phyloP scores from a whole-genome alignment of 1,140 invertebrate genomes.

The Scaptomyza montana region DNA sequence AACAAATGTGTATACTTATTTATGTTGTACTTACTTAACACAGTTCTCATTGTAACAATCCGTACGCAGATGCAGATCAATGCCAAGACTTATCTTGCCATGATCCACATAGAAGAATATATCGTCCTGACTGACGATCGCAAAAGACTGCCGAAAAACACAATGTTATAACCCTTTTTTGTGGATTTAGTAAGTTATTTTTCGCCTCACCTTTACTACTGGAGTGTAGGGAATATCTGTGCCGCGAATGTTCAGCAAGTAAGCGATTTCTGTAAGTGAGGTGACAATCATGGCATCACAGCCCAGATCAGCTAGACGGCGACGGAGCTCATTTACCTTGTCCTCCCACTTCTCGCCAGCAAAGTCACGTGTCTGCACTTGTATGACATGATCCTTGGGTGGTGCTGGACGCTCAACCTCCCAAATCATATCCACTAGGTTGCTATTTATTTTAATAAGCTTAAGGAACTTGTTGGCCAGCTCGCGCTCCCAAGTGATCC shows the following conservation, averaged over 20 bases:
- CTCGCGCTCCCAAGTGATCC: conserved; percentile 86
- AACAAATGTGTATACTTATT: background rate
- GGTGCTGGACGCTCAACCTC: conserved; percentile 86
- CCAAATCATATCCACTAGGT: conserved; percentile 94
- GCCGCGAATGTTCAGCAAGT: conserved; percentile 97
- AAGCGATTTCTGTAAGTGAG: conserved; percentile 95
- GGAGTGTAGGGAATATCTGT: conserved; percentile 95
- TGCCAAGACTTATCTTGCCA: conserved; percentile 85
- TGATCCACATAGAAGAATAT: conserved; percentile 87
- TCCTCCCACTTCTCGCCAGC: conserved; percentile 86
- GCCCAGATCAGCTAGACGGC: conserved; percentile 87
- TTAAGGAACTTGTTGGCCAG: conserved; percentile 85
- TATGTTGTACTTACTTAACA: conserved; percentile 85
- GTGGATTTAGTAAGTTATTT: background rate
- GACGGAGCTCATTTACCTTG: conserved; percentile 89
- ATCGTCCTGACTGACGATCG: conserved; percentile 87
- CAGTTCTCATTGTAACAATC: conserved; percentile 87
- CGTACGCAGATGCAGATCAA: conserved; percentile 85
- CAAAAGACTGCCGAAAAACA: conserved; percentile 86
- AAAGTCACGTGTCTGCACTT: conserved; percentile 84
- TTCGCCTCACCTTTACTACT: conserved; percentile 85
- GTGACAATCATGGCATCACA: conserved; percentile 93
- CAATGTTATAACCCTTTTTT: no score
- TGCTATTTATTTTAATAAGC: conserved; percentile 88
- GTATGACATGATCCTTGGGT: conserved; percentile 84